These are phyloP conservation scores for Sebastes umbrosus DNA, from an alignment of 2,797 vertebrate genomes.

Conservation along the genomic window DNA sequence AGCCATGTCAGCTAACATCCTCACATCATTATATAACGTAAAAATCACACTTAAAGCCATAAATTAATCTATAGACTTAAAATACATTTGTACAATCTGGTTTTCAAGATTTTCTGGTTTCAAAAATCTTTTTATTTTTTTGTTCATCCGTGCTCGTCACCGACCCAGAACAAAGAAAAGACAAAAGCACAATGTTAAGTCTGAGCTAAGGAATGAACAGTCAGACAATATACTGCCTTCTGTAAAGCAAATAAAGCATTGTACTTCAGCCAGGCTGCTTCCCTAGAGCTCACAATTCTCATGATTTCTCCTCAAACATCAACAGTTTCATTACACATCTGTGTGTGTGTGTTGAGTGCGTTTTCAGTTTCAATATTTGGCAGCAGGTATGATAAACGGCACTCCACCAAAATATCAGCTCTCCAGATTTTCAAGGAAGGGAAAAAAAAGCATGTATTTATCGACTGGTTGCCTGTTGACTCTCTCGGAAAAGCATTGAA, in stretches of 20 bases:
- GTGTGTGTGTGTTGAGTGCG: conserved; percentile 11
- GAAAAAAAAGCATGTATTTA: conserved; percentile 43
- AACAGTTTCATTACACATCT: conserved; percentile 38
- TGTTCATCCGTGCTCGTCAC: background rate
- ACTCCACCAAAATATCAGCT: conserved; percentile 47
- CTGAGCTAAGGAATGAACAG: conserved; percentile 1
- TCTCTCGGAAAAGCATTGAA: conserved; percentile 50
- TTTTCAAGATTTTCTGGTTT: background rate
- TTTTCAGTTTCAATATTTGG: conserved; percentile 36
- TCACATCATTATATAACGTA: background rate
- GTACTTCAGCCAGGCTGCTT: conserved; percentile 26
- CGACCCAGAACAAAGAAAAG: background rate
- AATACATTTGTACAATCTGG: background rate
- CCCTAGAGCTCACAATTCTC: conserved; percentile 14
- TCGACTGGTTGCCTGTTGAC: conserved; percentile 60
- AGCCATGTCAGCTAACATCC: background rate
- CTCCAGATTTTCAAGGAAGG: conserved; percentile 30
- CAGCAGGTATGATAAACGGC: conserved; percentile 59
- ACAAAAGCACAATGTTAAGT: background rate
- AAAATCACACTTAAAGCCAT: background rate
- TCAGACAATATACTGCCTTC: background rate
- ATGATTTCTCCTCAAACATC: conserved; percentile 38
- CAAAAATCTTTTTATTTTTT: background rate
- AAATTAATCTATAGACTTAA: background rate
- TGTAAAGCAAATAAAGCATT: conserved; percentile 13